phyloP scores from a whole-genome alignment of 2,888 invertebrate genomes.

The Clistopyga incitator region DNA sequence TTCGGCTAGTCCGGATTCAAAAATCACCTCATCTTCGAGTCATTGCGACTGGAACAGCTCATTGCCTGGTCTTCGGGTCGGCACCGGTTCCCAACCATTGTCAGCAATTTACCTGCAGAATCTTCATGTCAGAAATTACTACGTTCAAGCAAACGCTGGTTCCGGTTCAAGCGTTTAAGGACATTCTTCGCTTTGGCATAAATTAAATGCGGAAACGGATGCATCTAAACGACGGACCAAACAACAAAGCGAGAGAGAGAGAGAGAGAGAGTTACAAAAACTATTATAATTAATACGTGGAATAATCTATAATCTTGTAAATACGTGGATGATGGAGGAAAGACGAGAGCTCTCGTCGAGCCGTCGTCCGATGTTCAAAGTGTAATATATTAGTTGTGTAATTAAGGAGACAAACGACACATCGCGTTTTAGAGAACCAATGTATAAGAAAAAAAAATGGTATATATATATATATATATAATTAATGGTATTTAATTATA shows the following conservation, averaged over 20 bases:
- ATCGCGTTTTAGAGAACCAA: conserved; percentile 61
- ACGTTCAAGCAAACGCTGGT: conserved; percentile 78
- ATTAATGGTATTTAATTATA: conserved; percentile 64
- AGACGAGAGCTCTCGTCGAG: conserved; percentile 23
- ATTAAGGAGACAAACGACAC: conserved; percentile 29
- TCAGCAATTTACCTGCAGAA: conserved; percentile 79
- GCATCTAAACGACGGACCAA: conserved; percentile 50
- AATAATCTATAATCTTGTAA: conserved; percentile 50
- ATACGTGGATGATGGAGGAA: conserved; percentile 38
- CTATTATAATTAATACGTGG: conserved; percentile 19
- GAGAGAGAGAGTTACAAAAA: conserved; percentile 13
- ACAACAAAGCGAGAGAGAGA: conserved; percentile 1
- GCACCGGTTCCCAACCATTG: conserved; percentile 71
- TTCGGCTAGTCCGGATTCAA: conserved; percentile 79
- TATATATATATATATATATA: conserved; percentile 57
- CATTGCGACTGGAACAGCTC: conserved; percentile 76
- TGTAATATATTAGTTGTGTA: conserved; percentile 78
- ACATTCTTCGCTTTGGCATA: neutral
- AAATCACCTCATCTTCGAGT: conserved; percentile 71
- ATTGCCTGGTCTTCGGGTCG: conserved; percentile 68
- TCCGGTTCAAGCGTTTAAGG: conserved; percentile 77
- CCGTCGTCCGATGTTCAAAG: conserved; percentile 75
- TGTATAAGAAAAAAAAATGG: conserved; percentile 59
- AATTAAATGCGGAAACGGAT: neutral
- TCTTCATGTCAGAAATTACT: conserved; percentile 81